Conservation (phyloP, 2,888 invertebrate species). For the Conomelus anceps region DNA sequence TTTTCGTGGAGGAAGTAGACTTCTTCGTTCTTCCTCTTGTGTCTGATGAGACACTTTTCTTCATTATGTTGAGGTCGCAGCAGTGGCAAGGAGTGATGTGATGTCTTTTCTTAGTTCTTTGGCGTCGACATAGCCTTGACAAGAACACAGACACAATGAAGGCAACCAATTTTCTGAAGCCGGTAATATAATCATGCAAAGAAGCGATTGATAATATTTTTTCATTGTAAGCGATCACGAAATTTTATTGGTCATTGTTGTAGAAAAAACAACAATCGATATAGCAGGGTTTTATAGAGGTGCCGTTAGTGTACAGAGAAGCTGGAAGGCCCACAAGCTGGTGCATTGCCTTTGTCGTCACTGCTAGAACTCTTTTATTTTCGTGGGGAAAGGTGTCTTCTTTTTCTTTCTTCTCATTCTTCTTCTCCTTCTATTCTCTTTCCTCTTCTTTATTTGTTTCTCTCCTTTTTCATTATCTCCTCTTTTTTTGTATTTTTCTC, state of each 20-base stretch:
- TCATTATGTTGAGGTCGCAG: too few species aligned
- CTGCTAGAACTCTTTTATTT: background rate
- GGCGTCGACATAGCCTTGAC: background rate
- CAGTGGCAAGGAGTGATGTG: too few species aligned
- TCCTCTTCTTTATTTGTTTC: background rate
- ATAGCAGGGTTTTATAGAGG: background rate
- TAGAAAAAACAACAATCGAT: background rate
- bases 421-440: background rate
- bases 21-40: too few species aligned
- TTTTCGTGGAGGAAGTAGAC: too few species aligned
- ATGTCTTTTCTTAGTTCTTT: background rate
- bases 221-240: background rate
- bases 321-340: too few species aligned
- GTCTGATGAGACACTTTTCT: too few species aligned
- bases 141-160: background rate
- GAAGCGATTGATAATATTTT: background rate
- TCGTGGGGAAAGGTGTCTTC: background rate
- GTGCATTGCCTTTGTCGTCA: background rate
- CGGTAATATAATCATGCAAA: background rate
- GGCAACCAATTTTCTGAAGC: background rate
- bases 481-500: background rate
- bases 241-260: background rate
- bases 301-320: too few species aligned
- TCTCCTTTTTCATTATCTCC: background rate
- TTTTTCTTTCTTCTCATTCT: background rate